Conservation (phyloP, 92 coral and sea anemone species). For the Zoanthus solanderi region DNA sequence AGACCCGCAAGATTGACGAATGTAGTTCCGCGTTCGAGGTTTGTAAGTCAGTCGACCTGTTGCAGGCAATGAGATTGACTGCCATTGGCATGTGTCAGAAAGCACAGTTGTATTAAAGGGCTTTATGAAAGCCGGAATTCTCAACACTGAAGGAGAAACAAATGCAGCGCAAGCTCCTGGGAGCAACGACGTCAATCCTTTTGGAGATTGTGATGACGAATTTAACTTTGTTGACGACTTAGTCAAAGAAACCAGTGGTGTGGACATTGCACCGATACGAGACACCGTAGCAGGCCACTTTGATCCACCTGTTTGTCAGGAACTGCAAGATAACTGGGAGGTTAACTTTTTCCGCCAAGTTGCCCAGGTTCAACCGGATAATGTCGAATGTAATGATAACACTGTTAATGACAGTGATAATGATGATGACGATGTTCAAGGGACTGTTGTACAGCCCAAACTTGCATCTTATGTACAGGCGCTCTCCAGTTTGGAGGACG, state of each 20-base stretch:
- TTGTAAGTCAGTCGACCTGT: conserved; percentile 43
- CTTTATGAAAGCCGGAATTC: conserved; percentile 56
- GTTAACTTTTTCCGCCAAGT: conserved; percentile 6
- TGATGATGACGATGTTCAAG: conserved; percentile 39
- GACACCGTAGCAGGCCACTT: conserved; percentile 57
- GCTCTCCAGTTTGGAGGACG: conserved; percentile 32
- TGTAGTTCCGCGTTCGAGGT: conserved; percentile 53
- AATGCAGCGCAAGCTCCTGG: conserved; percentile 48
- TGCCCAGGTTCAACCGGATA: conserved; percentile 14
- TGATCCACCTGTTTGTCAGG: conserved; percentile 61
- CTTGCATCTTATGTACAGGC: conserved; percentile 35
- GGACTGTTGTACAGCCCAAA: conserved; percentile 37
- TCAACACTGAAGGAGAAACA: conserved; percentile 54
- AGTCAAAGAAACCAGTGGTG: conserved; percentile 60
- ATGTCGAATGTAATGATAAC: conserved; percentile 4
- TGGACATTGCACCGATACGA: conserved; percentile 39
- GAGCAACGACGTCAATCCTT: conserved; percentile 53
- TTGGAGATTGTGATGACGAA: conserved; percentile 48
- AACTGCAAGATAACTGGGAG: conserved; percentile 11
- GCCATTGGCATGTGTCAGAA: conserved; percentile 61
- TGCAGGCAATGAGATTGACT: conserved; percentile 53
- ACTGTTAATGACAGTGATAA: not conserved
- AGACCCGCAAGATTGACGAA: conserved; percentile 56
- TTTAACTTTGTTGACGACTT: conserved; percentile 49
- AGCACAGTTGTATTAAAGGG: conserved; percentile 39